Evolutionary conservation across 2,888 invertebrate genomes (phyloP).

Genomic region (Drosophila histrio): DNA sequence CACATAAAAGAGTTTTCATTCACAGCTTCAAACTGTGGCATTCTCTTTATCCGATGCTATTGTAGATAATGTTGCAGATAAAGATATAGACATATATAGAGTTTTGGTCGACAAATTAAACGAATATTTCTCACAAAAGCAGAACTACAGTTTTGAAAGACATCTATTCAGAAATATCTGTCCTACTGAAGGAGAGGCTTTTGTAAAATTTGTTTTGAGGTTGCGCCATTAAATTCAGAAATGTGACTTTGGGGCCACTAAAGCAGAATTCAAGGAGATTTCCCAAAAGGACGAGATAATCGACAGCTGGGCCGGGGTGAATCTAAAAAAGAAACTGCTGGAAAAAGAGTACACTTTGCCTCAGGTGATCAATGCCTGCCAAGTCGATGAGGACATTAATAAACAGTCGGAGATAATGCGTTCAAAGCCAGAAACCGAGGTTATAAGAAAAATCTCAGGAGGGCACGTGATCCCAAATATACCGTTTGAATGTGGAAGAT

Average conservation of each 20-base stretch:
- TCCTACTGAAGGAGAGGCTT: neutral
- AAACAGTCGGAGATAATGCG: conserved; percentile 21
- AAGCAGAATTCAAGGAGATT: conserved; percentile 29
- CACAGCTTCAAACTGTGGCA: neutral
- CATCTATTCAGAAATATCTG: too few relatives aligned
- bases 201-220: conserved; percentile 32
- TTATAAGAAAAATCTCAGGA: conserved; percentile 12
- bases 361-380: conserved; percentile 25
- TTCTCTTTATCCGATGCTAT: neutral
- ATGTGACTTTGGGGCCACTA: conserved; percentile 20
- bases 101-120: neutral
- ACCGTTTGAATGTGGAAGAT: conserved; percentile 2
- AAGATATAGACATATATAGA: neutral
- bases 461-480: neutral
- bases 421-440: conserved; percentile 11
- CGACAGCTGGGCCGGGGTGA: too few relatives aligned
- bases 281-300: neutral
- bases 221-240: conserved; percentile 41
- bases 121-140: too few relatives aligned
- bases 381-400: conserved; percentile 26
- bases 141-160: too few relatives aligned
- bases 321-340: conserved; percentile 2
- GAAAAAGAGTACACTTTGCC: conserved; percentile 23
- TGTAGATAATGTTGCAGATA: neutral
- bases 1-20: too few relatives aligned